Evolutionary conservation across 1,140 invertebrate species (phyloP).

Genomic region (Drosophila subpulchrella): DNA sequence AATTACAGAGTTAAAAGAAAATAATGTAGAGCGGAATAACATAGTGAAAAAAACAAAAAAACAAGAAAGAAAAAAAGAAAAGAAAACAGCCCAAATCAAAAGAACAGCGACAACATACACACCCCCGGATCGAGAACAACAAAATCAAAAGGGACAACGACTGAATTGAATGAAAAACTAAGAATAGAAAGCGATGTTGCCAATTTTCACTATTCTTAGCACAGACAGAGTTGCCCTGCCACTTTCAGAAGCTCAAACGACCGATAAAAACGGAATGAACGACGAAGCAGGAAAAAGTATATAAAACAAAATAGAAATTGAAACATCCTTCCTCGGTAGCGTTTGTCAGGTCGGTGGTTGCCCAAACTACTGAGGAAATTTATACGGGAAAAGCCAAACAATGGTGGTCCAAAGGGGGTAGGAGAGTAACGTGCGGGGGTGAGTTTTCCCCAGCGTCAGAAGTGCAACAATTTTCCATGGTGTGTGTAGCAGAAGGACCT

Average conservation of each 20-base stretch:
- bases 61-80: conserved; percentile 23
- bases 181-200: conserved; percentile 52
- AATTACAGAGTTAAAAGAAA: conserved; percentile 59
- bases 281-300: conserved; percentile 43
- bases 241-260: conserved; percentile 61
- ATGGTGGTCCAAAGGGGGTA: conserved; percentile 10
- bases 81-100: conserved; percentile 39
- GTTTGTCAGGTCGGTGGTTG: conserved; percentile 39
- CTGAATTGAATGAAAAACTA: conserved; percentile 17
- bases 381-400: conserved; percentile 53
- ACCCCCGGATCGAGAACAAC: conserved; percentile 32
- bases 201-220: conserved; percentile 59
- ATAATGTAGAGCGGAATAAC: conserved; percentile 41
- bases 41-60: conserved; percentile 22
- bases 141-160: conserved; percentile 45
- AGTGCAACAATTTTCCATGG: conserved; percentile 70
- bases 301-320: conserved; percentile 82
- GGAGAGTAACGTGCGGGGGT: conserved; percentile 25
- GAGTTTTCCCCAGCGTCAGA: conserved; percentile 32
- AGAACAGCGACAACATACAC: conserved; percentile 27
- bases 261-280: conserved; percentile 66
- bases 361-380: conserved; percentile 61
- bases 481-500: conserved; percentile 51
- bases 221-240: conserved; percentile 58
- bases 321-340: conserved; percentile 73